Conservation (phyloP, 2,797 vertebrate species). For the Otolemur crassicaudatus region DNA sequence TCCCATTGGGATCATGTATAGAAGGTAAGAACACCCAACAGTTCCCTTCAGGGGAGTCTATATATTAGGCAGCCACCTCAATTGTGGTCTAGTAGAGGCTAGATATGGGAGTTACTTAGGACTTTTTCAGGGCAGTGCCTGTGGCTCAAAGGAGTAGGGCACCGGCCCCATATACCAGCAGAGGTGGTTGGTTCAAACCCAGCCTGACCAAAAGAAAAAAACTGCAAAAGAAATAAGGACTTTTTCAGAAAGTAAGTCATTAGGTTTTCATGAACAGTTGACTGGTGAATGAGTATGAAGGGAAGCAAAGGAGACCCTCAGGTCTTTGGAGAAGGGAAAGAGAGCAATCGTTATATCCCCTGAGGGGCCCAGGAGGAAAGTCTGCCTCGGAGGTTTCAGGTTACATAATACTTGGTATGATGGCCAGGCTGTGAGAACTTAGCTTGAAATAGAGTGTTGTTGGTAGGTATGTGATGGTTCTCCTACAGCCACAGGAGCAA, state of each 20-base stretch:
- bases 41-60: background rate
- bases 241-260: background rate
- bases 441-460: background rate
- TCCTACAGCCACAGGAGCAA: background rate
- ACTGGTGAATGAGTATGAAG: background rate
- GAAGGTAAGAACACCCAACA: background rate
- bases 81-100: background rate
- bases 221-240: background rate
- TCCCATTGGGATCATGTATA: background rate
- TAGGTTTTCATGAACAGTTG: background rate
- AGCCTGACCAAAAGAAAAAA: no score
- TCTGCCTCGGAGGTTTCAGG: background rate
- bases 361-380: background rate
- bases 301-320: background rate
- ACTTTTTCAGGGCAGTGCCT: background rate
- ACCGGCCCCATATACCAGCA: no score
- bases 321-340: background rate
- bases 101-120: background rate
- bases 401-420: background rate
- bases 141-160: no score
- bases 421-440: background rate
- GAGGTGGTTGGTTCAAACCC: no score
- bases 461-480: background rate
- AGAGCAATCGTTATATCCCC: background rate
- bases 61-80: background rate